Evolutionary conservation across 2,797 vertebrate species (phyloP).

Genomic region (Bradypus variegatus): DNA sequence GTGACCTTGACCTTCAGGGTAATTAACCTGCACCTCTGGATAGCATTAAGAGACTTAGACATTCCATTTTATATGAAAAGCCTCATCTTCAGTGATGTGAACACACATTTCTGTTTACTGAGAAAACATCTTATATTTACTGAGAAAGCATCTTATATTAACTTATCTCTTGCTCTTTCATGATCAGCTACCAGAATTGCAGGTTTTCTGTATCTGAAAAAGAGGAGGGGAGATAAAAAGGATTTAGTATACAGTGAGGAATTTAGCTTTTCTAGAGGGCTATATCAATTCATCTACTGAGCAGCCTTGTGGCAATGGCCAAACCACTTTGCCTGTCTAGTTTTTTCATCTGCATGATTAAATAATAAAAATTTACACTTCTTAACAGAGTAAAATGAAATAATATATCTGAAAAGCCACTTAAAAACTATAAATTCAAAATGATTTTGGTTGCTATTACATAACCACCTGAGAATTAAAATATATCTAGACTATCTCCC

Average conservation of each 20-base stretch:
- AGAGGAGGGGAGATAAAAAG: not conserved
- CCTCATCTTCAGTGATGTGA: conserved; percentile 36
- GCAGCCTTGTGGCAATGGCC: not conserved
- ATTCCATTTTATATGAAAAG: conserved; percentile 51
- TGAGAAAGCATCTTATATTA: conserved; percentile 55
- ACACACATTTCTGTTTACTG: conserved; percentile 51
- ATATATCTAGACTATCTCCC: not conserved
- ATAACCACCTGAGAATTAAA: not conserved
- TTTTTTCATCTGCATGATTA: not conserved
- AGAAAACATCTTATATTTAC: conserved; percentile 56
- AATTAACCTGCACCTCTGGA: conserved; percentile 71
- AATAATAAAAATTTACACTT: not conserved
- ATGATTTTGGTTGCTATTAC: not conserved
- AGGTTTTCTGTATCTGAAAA: not conserved
- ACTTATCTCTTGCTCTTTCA: conserved; percentile 39
- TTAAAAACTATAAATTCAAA: not conserved
- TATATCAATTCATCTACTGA: not conserved
- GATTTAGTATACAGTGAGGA: not conserved
- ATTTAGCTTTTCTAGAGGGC: not conserved
- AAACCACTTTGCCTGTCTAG: not conserved
- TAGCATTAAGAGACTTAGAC: conserved; percentile 54
- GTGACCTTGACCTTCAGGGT: conserved; percentile 69
- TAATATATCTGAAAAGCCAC: not conserved
- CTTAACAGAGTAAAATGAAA: not conserved
- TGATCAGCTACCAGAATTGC: conserved; percentile 24